phyloP scores from a whole-genome alignment of 1,140 invertebrate species.

The Chironomus tepperi region DNA sequence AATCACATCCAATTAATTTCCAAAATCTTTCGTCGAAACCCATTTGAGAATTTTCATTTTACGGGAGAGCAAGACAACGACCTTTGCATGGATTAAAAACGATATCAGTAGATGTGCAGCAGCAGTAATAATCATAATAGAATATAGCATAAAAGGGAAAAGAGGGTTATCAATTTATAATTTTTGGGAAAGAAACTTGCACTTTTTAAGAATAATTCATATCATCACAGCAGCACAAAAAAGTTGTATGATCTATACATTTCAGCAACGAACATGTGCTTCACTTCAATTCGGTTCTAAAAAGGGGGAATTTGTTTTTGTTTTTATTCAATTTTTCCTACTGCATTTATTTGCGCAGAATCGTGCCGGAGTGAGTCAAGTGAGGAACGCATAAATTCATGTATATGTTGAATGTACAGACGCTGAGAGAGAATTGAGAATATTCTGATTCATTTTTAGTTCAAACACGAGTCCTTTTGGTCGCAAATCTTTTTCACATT shows the following conservation, averaged over 20 bases:
- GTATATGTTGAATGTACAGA: background rate
- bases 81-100: too few species aligned
- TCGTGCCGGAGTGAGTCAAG: background rate
- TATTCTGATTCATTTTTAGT: background rate
- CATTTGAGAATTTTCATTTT: too few species aligned
- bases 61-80: too few species aligned
- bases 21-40: too few species aligned
- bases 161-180: too few species aligned
- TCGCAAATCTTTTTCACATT: background rate
- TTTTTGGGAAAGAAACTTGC: background rate
- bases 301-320: slow-evolving; percentile 3
- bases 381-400: slow-evolving; percentile 10
- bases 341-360: slow-evolving; percentile 16
- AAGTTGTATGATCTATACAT: too few species aligned
- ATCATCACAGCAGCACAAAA: too few species aligned
- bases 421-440: background rate
- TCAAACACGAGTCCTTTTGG: slow-evolving; percentile 2
- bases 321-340: background rate
- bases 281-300: background rate
- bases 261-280: slow-evolving; percentile 1
- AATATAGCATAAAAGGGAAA: too few species aligned
- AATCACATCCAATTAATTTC: too few species aligned
- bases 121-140: too few species aligned
- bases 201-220: background rate
- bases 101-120: too few species aligned